A percentile compares a stretch with the other conserved stretches of the same genome.
Evolutionary conservation across 2,888 invertebrate genomes (phyloP).

Genomic region (Thumatha senex): DNA sequence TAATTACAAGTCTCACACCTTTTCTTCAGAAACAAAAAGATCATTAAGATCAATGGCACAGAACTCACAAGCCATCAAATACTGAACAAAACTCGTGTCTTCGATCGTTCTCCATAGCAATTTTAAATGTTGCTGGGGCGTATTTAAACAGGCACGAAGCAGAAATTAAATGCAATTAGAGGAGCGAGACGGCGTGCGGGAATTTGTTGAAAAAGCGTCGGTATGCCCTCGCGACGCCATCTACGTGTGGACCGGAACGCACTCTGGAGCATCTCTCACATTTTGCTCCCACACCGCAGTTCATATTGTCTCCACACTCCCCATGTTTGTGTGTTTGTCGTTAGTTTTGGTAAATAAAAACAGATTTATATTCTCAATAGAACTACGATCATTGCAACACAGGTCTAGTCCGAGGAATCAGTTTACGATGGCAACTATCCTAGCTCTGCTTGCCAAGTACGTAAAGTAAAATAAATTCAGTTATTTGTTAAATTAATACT

Average conservation of each 20-base stretch:
- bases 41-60: conserved; percentile 24
- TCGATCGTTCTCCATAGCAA: conserved; percentile 45
- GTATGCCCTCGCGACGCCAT: conserved; percentile 64
- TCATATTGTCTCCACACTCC: conserved; percentile 8
- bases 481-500: too few species aligned
- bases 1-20: conserved; percentile 22
- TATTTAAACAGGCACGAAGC: conserved; percentile 76
- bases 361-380: conserved; percentile 27
- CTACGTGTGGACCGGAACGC: conserved; percentile 67
- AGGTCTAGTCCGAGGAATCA: too few species aligned
- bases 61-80: conserved; percentile 29
- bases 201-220: conserved; percentile 68
- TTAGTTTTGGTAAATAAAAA: conserved; percentile 33
- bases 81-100: conserved; percentile 31
- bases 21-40: conserved; percentile 12
- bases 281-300: conserved; percentile 11
- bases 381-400: too few species aligned
- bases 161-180: conserved; percentile 79
- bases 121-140: conserved; percentile 55
- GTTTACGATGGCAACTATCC: too few species aligned
- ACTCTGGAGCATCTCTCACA: conserved; percentile 35
- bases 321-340: conserved; percentile 29
- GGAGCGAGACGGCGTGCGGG: conserved; percentile 68
- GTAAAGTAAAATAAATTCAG: too few species aligned
- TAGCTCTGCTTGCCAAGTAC: too few species aligned